Evolutionary conservation across 1,140 invertebrate species (phyloP).

Genomic region (Pogonognathellus flavescens): DNA sequence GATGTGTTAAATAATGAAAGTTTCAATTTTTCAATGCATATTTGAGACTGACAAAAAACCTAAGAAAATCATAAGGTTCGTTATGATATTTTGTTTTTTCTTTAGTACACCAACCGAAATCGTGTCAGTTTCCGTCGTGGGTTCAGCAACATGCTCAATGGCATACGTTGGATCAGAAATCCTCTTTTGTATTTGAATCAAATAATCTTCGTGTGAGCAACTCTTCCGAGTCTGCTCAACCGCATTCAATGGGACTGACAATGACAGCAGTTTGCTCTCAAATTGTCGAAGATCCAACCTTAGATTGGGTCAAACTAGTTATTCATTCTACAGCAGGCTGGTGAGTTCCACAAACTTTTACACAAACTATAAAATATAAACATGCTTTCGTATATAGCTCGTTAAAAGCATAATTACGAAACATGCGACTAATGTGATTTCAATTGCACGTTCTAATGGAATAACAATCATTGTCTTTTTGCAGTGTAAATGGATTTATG

Average conservation of each 20-base stretch:
- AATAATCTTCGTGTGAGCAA: slow-evolving; percentile 56
- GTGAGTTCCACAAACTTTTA: slow-evolving; percentile 55
- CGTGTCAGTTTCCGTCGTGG: slow-evolving; percentile 69
- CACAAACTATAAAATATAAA: no score
- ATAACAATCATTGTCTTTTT: no score
- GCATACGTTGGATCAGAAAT: slow-evolving; percentile 69
- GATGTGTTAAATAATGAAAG: no score
- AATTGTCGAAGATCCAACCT: slow-evolving; percentile 64
- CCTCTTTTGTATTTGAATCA: slow-evolving; percentile 68
- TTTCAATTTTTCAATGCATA: no score
- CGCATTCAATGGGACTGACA: slow-evolving; percentile 51
- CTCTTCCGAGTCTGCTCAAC: background rate
- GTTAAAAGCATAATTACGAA: no score
- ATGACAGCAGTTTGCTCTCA: slow-evolving; percentile 65
- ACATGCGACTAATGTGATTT: no score
- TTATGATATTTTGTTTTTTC: slow-evolving; percentile 20
- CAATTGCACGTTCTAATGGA: no score
- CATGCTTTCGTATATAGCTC: no score
- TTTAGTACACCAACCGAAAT: slow-evolving; percentile 64
- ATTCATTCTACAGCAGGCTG: slow-evolving; percentile 67
- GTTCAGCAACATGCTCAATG: slow-evolving; percentile 68
- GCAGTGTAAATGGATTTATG: slow-evolving; percentile 86
- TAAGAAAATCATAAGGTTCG: no score
- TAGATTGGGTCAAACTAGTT: slow-evolving; percentile 65
- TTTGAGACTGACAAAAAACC: no score